Conservation (phyloP, 2,888 invertebrate genomes). For the Muschampia plurimacula region DNA sequence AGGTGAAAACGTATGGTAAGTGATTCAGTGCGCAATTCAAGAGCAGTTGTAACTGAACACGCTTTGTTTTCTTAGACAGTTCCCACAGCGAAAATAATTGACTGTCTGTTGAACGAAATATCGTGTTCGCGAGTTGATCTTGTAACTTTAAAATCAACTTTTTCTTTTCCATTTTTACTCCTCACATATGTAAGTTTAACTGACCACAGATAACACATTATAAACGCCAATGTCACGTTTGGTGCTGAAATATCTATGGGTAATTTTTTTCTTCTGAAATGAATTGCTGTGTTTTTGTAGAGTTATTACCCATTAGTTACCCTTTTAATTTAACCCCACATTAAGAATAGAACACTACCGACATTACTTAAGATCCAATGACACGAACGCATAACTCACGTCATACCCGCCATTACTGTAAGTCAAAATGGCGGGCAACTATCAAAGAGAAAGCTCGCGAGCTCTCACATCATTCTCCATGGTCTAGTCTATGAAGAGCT, state of each 20-base stretch:
- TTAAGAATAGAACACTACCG: constrained; percentile 67
- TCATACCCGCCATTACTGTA: constrained; percentile 76
- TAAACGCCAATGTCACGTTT: constrained; percentile 15
- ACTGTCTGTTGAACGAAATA: constrained; percentile 77
- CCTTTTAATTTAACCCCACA: constrained; percentile 68
- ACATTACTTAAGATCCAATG: constrained; percentile 76
- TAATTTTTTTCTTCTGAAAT: constrained; percentile 4
- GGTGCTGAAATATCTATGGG: not conserved
- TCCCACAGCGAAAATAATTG: constrained; percentile 82
- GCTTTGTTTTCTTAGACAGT: constrained; percentile 82
- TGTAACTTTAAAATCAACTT: constrained; percentile 49
- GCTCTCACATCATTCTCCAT: constrained; percentile 82
- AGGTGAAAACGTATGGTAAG: constrained; percentile 58
- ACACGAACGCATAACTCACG: constrained; percentile 79
- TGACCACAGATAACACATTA: constrained; percentile 26
- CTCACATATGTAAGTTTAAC: not conserved
- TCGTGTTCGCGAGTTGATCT: constrained; percentile 72
- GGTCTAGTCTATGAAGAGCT: constrained; percentile 69
- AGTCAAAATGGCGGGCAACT: constrained; percentile 82
- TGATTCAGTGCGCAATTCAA: constrained; percentile 59
- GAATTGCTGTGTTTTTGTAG: not conserved
- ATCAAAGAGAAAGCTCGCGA: constrained; percentile 82
- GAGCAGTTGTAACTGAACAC: constrained; percentile 78
- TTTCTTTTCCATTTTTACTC: constrained; percentile 23
- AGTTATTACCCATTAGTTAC: constrained; percentile 43